Percentiles rank a stretch among this genome's conserved stretches.
Evolutionary conservation across 2,113 vertebrate species (phyloP).

Genomic region (Cinclus cinclus): DNA sequence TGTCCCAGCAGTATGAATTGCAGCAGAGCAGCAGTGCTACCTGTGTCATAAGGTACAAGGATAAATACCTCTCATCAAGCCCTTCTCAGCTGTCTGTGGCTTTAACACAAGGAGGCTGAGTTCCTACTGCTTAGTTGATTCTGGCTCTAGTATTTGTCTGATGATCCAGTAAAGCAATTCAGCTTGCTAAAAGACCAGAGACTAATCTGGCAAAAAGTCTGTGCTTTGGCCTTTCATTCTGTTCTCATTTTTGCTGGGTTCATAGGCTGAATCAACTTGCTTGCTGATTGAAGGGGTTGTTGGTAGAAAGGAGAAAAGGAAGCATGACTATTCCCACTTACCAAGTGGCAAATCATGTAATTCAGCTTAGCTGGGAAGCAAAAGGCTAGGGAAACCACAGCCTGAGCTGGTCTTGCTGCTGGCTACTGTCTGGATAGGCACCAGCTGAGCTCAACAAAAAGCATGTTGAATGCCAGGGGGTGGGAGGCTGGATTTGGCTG

Average conservation of each 20-base stretch:
- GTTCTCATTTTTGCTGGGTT: background rate
- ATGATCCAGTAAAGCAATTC: constrained; percentile 7
- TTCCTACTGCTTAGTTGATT: background rate
- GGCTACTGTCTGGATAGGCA: background rate
- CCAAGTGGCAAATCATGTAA: background rate
- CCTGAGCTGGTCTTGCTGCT: background rate
- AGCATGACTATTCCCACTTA: background rate
- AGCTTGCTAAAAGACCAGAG: background rate
- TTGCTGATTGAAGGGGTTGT: background rate
- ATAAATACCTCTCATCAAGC: background rate
- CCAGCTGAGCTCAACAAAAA: constrained; percentile 13
- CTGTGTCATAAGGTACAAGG: background rate
- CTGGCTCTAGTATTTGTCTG: constrained; percentile 16
- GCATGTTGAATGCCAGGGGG: background rate
- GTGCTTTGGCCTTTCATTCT: background rate
- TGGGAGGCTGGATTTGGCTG: background rate
- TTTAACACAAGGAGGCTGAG: background rate
- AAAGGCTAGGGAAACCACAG: background rate
- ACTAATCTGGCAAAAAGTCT: background rate
- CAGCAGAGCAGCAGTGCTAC: background rate
- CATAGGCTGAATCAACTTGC: background rate
- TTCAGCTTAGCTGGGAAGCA: background rate
- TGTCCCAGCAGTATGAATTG: background rate
- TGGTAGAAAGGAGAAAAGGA: background rate
- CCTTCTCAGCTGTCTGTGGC: background rate